These are phyloP conservation scores for Scolanthus callimorphus DNA, from an alignment of 92 coral and sea anemone genomes.

Conservation along the genomic window DNA sequence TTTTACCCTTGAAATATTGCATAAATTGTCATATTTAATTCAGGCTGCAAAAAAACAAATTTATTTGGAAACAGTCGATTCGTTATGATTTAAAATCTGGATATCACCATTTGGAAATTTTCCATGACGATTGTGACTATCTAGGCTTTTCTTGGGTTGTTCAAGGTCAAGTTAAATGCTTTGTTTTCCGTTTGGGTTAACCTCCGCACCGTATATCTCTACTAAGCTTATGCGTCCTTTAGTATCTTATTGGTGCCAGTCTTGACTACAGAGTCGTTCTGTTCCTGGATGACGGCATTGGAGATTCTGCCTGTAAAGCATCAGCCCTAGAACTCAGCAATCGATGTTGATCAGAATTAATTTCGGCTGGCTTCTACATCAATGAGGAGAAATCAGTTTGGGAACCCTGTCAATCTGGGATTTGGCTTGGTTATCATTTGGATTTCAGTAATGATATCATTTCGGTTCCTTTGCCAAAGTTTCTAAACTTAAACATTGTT, in stretches of 20 bases:
- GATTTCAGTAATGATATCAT: background rate
- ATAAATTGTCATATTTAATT: no score
- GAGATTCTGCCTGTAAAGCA: constrained; percentile 2
- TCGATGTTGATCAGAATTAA: constrained; percentile 11
- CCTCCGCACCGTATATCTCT: constrained; percentile 44
- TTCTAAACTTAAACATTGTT: background rate
- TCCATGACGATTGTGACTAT: background rate
- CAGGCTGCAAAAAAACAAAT: no score
- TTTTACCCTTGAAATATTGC: no score
- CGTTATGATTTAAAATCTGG: constrained; percentile 10
- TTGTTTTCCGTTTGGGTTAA: constrained; percentile 46
- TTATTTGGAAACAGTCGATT: constrained; percentile 20
- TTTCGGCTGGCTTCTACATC: constrained; percentile 22
- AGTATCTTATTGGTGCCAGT: constrained; percentile 23
- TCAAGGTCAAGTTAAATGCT: constrained; percentile 7
- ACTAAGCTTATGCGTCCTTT: constrained; percentile 27
- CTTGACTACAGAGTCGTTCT: constrained; percentile 23
- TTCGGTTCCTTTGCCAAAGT: constrained; percentile 13
- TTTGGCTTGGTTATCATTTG: constrained; percentile 4
- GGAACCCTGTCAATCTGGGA: constrained; percentile 1
- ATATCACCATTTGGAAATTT: constrained; percentile 10
- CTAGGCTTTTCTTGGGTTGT: constrained; percentile 30
- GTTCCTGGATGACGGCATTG: constrained; percentile 40
- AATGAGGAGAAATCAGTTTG: constrained; percentile 35
- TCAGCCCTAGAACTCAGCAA: constrained; percentile 4